Conservation (phyloP, 2,888 invertebrate species). For the Spisula subtruncata region DNA sequence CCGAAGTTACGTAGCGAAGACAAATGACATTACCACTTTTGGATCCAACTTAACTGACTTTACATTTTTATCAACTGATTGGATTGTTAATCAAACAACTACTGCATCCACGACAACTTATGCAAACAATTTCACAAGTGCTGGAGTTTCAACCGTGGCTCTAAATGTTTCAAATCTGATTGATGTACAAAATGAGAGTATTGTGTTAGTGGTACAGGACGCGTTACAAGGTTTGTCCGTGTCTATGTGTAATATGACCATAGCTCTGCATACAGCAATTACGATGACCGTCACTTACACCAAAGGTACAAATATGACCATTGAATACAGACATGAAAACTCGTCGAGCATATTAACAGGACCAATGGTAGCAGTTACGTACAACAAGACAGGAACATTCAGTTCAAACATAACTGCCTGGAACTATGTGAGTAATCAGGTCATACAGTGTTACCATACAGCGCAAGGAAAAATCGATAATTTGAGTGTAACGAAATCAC, state of each 20-base stretch:
- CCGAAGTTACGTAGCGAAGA: conserved; percentile 46
- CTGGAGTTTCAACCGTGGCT: conserved; percentile 59
- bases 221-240: conserved; percentile 64
- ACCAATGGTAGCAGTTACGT: conserved; percentile 53
- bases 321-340: conserved; percentile 58
- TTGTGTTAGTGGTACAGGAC: conserved; percentile 67
- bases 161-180: conserved; percentile 72
- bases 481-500: conserved; percentile 63
- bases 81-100: conserved; percentile 38
- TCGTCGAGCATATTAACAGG: conserved; percentile 23
- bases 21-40: conserved; percentile 45
- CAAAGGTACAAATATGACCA: conserved; percentile 71
- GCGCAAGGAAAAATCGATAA: conserved; percentile 70
- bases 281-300: conserved; percentile 58
- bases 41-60: conserved; percentile 30
- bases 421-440: conserved; percentile 69
- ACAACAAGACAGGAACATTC: conserved; percentile 66
- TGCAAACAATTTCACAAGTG: conserved; percentile 39
- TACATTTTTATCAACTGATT: conserved; percentile 46
- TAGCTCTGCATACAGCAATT: conserved; percentile 54
- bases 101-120: conserved; percentile 11
- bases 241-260: conserved; percentile 62
- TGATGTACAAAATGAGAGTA: conserved; percentile 40
- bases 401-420: conserved; percentile 68
- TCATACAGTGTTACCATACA: conserved; percentile 59